These are phyloP conservation scores for Gymnoscelis rufifasciata DNA, from an alignment of 2,888 invertebrate species.

Conservation along the genomic window DNA sequence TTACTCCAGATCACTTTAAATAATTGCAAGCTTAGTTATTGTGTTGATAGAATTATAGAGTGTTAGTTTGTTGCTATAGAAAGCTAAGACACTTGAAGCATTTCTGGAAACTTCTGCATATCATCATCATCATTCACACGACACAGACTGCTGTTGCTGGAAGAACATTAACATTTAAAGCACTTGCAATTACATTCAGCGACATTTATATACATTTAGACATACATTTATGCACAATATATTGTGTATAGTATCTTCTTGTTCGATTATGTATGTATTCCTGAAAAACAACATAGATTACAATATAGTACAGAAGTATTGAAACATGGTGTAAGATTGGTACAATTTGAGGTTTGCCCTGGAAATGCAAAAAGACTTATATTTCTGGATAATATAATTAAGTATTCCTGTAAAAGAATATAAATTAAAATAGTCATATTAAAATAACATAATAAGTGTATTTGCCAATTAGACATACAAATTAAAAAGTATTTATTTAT, in stretches of 20 bases:
- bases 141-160: slow-evolving; percentile 26
- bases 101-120: slow-evolving; percentile 34
- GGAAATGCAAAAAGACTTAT: no score
- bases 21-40: slow-evolving; percentile 58
- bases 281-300: slow-evolving; percentile 16
- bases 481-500: no score
- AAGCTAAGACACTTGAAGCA: slow-evolving; percentile 59
- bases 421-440: no score
- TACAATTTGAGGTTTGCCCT: no score
- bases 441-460: no score
- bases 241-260: slow-evolving; percentile 25
- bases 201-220: slow-evolving; percentile 48
- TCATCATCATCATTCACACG: not conserved
- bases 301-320: no score
- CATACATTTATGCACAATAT: slow-evolving; percentile 39
- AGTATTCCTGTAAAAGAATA: no score
- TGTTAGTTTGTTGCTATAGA: slow-evolving; percentile 46
- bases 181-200: slow-evolving; percentile 66
- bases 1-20: slow-evolving; percentile 39
- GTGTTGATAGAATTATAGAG: slow-evolving; percentile 51
- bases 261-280: not conserved
- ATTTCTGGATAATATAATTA: no score
- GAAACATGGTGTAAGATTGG: no score
- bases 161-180: slow-evolving; percentile 69
- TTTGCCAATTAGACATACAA: no score